A percentile compares a stretch with the other conserved stretches of the same genome.
Conservation (phyloP, 2,113 vertebrate genomes). For the Lanius ludovicianus region DNA sequence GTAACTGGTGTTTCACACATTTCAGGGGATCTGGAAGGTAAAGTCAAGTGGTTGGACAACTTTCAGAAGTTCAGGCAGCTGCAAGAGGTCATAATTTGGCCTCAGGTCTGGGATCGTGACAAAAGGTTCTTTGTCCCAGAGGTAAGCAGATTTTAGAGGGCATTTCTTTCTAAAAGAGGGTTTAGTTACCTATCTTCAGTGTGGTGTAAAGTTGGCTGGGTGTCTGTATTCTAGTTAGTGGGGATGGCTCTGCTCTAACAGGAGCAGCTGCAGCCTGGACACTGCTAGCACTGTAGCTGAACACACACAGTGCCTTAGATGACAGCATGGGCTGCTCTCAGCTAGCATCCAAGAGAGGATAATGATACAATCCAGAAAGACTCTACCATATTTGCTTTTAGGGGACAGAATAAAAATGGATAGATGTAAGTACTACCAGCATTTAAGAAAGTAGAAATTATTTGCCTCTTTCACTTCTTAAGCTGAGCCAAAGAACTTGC, state of each 20-base stretch:
- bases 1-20: background rate
- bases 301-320: background rate
- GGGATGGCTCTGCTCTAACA: background rate
- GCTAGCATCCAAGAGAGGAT: too few relatives aligned
- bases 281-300: background rate
- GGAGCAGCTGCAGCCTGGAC: background rate
- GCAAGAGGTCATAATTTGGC: conserved; percentile 88
- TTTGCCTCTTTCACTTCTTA: background rate
- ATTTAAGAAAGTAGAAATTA: background rate
- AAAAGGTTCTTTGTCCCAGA: conserved; percentile 88
- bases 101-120: conserved; percentile 88
- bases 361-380: background rate
- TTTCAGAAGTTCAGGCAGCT: conserved; percentile 89
- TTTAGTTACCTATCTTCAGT: background rate
- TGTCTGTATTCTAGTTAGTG: background rate
- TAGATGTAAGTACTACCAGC: background rate
- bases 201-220: background rate
- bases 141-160: conserved; percentile 63
- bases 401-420: background rate
- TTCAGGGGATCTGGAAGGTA: conserved; percentile 90
- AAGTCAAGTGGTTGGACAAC: conserved; percentile 93
- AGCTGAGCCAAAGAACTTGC: background rate
- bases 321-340: background rate
- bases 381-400: background rate
- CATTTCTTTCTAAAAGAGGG: background rate